Base-by-base conservation (phyloP, 1,140 invertebrate genomes). In the Listronotus oregonensis region DNA sequence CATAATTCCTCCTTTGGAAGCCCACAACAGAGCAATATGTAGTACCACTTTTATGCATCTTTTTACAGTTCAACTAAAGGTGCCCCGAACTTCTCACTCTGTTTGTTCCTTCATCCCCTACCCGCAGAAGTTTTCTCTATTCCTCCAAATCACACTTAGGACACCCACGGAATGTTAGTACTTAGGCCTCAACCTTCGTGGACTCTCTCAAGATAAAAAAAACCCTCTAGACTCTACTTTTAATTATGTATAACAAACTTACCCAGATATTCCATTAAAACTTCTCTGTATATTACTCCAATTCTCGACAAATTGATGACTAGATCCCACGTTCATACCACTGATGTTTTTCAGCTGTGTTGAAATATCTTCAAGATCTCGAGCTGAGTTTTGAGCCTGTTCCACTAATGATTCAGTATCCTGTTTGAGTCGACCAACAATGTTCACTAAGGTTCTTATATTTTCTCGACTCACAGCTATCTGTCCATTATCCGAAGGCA, bases 231-330 rank as follows among this genome's bases (percentile, higher is more conserved):
- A n/a, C n/a, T n/a, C n/a, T n/a, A n/a, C n/a, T n/a, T n/a, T n/a
- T n/a, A n/a, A n/a, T n/a, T 52, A 17, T 37, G 21, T 11, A 5
- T 11, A 34, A 47, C 51, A 55, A 39, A 37, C 68, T 66, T 80
- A 84, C 73, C 81, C 79, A 17, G 81, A 80, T 31, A 85, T 71
- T 51, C 76, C 73, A 49, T 78, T 79, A 64, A 86, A 82, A 11
- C 82, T 83, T 68, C 78, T 82, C 71, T 84, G 83, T 52, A 85
- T 78, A 27, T 80, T 73, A n/a, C 64, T 63, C 84, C 85, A 86
- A 32, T 79, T 79, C 31, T 80, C 76, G 65, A 77, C 80, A 40
- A 78, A 77, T 15, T 80, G 80, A 51, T 80, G 80, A 3, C 80
- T 78, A 27, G 71, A 75, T 39, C 70, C 72, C 17, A 73, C 66